Evolutionary conservation across 2,888 invertebrate genomes (phyloP).

Genomic region (Digitonthophagus gazella): DNA sequence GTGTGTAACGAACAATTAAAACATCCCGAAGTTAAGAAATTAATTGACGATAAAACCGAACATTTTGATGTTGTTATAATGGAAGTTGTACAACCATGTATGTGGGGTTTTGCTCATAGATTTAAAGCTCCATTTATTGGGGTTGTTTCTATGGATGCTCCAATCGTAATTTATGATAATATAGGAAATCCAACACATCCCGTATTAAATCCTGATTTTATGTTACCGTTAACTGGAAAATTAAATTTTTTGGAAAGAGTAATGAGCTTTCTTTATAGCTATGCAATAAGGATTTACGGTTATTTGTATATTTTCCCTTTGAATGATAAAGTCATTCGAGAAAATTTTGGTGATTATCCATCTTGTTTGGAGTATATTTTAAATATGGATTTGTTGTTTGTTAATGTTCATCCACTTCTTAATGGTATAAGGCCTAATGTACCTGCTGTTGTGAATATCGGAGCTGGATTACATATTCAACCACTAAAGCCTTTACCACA

Average conservation of each 20-base stretch:
- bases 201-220: slow-evolving; percentile 34
- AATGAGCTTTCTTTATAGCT: slow-evolving; percentile 15
- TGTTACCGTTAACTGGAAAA: slow-evolving; percentile 42
- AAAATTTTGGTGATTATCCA: slow-evolving; percentile 45
- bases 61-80: slow-evolving; percentile 32
- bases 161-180: slow-evolving; percentile 19
- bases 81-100: slow-evolving; percentile 27
- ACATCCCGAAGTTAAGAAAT: slow-evolving; percentile 24
- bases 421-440: slow-evolving; percentile 41
- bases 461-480: slow-evolving; percentile 21
- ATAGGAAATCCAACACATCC: slow-evolving; percentile 27
- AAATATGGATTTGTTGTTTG: slow-evolving; percentile 43
- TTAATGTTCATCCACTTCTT: slow-evolving; percentile 43
- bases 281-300: slow-evolving; percentile 37
- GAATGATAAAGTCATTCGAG: slow-evolving; percentile 39
- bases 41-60: slow-evolving; percentile 23
- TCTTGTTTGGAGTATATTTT: slow-evolving; percentile 42
- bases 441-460: slow-evolving; percentile 42
- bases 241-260: slow-evolving; percentile 49
- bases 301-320: slow-evolving; percentile 36
- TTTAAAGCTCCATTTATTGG: slow-evolving; percentile 33
- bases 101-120: slow-evolving; percentile 29
- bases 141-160: slow-evolving; percentile 28
- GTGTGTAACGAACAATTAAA: slow-evolving; percentile 23
- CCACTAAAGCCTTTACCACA: slow-evolving; percentile 47